Conservation (phyloP, 1,140 invertebrate species). For the Vanessa atalanta region DNA sequence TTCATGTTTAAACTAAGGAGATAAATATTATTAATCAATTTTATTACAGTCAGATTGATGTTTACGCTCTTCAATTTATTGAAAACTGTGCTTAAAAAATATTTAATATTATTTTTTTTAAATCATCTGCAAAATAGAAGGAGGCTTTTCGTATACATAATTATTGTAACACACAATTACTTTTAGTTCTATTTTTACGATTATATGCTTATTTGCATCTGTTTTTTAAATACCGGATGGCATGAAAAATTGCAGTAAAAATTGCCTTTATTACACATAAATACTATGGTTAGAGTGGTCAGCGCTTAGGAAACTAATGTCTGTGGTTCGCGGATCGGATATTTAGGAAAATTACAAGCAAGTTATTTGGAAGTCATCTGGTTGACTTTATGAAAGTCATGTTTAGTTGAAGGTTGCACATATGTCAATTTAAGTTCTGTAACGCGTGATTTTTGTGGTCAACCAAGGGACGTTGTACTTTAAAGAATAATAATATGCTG, state of each 20-base stretch:
- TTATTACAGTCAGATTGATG: neutral
- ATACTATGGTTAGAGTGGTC: conserved; percentile 37
- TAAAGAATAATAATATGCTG: too few relatives aligned
- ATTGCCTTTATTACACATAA: conserved; percentile 52
- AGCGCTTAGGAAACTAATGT: conserved; percentile 40
- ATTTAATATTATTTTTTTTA: too few relatives aligned
- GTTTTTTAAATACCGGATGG: conserved; percentile 54
- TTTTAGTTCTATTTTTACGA: neutral
- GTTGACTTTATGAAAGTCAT: conserved; percentile 5
- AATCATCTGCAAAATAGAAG: too few relatives aligned
- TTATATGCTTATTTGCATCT: conserved; percentile 50
- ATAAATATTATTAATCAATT: neutral
- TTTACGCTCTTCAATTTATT: too few relatives aligned
- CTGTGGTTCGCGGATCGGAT: conserved; percentile 14
- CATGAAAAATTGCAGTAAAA: conserved; percentile 45
- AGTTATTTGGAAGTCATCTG: conserved; percentile 17
- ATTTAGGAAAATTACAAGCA: conserved; percentile 19
- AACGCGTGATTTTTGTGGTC: neutral
- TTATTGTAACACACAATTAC: neutral
- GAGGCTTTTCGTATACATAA: neutral
- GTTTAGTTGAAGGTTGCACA: neutral
- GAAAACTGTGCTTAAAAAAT: too few relatives aligned
- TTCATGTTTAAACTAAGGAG: neutral
- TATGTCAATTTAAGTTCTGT: neutral
- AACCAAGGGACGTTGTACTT: neutral